These are phyloP conservation scores for Tricholauxania praeusta DNA, from an alignment of 2,888 invertebrate genomes.

Conservation along the genomic window DNA sequence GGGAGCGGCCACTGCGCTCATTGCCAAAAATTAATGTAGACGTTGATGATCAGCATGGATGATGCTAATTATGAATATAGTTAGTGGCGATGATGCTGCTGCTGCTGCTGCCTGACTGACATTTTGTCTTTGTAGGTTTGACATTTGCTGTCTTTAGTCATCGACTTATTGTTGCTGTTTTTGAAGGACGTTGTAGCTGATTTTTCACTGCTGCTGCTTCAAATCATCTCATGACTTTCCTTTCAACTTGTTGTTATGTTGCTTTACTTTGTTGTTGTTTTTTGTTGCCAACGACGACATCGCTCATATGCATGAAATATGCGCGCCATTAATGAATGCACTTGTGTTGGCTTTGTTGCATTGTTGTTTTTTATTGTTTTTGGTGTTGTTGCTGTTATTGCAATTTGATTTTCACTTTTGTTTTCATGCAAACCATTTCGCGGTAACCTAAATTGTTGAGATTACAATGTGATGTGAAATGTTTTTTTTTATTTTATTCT, in stretches of 20 bases:
- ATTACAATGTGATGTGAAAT: neutral
- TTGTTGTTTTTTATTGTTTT: neutral
- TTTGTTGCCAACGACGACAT: conserved; percentile 1
- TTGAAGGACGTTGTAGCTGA: conserved; percentile 9
- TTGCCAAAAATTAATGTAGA: conserved; percentile 3
- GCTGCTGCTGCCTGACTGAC: conserved; percentile 3
- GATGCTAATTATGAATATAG: neutral
- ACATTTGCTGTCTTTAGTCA: neutral
- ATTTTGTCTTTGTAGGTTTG: neutral
- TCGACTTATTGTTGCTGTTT: neutral
- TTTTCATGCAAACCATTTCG: conserved; percentile 24
- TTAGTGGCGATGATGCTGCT: neutral
- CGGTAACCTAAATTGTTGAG: conserved; percentile 16
- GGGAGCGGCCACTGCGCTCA: neutral
- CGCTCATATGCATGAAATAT: no score
- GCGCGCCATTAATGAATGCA: no score
- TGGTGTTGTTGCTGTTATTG: neutral
- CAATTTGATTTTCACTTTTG: conserved; percentile 15
- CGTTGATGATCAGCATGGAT: neutral
- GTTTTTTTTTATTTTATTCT: neutral
- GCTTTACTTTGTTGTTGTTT: neutral
- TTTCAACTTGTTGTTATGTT: neutral
- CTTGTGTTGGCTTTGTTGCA: neutral
- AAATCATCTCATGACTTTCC: conserved; percentile 9
- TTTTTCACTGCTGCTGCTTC: neutral